These are phyloP conservation scores for Pseudonaja textilis DNA, from an alignment of 2,113 vertebrate species.

Conservation along the genomic window DNA sequence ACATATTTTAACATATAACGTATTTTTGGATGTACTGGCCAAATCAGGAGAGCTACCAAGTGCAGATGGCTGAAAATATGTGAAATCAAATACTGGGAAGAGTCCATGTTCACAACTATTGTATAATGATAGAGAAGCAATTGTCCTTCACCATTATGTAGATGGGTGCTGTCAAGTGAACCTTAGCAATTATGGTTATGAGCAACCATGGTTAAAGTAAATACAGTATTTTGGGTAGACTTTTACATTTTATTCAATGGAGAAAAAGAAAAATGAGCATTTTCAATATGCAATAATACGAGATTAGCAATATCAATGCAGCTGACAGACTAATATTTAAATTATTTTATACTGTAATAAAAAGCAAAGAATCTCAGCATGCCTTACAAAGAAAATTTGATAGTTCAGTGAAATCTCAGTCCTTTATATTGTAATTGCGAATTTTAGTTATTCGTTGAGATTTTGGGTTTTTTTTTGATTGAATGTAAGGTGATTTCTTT, in stretches of 20 bases:
- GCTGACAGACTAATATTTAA: neutral
- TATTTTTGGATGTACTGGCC: neutral
- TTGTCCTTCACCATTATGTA: neutral
- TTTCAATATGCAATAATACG: slow-evolving; percentile 9
- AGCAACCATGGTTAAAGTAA: neutral
- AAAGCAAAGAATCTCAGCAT: neutral
- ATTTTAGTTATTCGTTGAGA: slow-evolving; percentile 62
- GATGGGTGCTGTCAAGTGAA: neutral
- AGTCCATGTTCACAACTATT: neutral
- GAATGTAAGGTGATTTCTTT: slow-evolving; percentile 29
- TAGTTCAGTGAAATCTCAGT: slow-evolving; percentile 65
- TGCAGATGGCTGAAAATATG: neutral
- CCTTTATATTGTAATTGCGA: slow-evolving; percentile 87
- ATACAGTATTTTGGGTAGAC: neutral
- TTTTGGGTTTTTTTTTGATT: slow-evolving; percentile 44
- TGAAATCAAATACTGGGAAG: neutral
- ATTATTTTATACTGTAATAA: neutral
- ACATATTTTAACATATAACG: no score
- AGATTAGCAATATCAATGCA: neutral
- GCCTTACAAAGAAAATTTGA: neutral
- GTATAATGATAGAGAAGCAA: neutral
- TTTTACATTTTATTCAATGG: neutral
- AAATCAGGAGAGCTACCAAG: neutral
- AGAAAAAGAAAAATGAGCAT: slow-evolving; percentile 35
- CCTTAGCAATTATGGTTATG: neutral